These are phyloP conservation scores for Cybosia mesomella DNA, from an alignment of 2,888 invertebrate species.

Conservation along the genomic window DNA sequence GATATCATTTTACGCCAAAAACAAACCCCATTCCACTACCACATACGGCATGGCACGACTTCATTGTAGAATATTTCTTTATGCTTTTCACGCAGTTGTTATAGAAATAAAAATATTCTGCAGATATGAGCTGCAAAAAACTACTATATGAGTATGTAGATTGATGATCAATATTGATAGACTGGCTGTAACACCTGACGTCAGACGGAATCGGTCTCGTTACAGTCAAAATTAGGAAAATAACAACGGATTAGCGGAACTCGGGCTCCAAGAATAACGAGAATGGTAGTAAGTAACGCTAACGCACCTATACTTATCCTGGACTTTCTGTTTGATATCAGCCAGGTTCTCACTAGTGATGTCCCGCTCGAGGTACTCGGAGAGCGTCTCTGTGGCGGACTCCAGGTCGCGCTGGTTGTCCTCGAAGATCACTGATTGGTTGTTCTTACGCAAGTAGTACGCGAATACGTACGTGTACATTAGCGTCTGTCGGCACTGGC, in stretches of 20 bases:
- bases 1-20: not conserved
- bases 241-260: too few relatives aligned
- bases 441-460: conserved; percentile 98
- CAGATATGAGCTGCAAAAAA: too few relatives aligned
- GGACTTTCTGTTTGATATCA: conserved; percentile 99
- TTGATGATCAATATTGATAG: too few relatives aligned
- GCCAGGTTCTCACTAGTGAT: conserved; percentile 98
- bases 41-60: too few relatives aligned
- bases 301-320: conserved; percentile 97
- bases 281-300: conserved; percentile 10
- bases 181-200: too few relatives aligned
- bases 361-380: conserved; percentile 99
- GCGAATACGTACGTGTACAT: conserved; percentile 99
- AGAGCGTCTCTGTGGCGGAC: conserved; percentile 98
- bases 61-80: too few relatives aligned
- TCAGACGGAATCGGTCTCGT: too few relatives aligned
- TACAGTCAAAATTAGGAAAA: too few relatives aligned
- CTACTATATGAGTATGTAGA: too few relatives aligned
- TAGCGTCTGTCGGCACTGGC: conserved; percentile 98
- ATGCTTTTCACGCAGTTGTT: too few relatives aligned
- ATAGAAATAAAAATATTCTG: not conserved
- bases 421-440: conserved; percentile 99
- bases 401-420: conserved; percentile 99
- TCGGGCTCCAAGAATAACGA: too few relatives aligned
- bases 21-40: not conserved